Base-by-base conservation (phyloP, 1,140 invertebrate genomes). In the Megalonaias nervosa region DNA sequence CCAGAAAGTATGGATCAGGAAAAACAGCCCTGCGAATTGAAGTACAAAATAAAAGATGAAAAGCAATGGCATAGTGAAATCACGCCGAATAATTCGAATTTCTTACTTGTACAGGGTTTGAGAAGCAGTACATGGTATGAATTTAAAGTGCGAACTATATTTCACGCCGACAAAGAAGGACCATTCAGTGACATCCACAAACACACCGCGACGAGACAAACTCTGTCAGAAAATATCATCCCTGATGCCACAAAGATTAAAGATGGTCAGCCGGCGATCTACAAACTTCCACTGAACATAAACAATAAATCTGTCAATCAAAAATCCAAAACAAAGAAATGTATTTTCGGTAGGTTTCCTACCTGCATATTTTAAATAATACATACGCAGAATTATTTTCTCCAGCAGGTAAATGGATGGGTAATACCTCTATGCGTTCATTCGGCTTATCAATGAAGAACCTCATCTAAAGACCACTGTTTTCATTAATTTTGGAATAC, bases 341-440 rank as follows among this genome's bases (percentile, higher is more conserved):
- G 67, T 62, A 60, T 68, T 57, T 19, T 80, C n/a, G 79, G 79
- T 76, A 71, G 67, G 71, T 19, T 19, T 4, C 62, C 26, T n/a
- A 61, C 26, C 17, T 72, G 17, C 17, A 15, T 61, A 23, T 5
- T n/a, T 26, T 60, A 6, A 17, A 31, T 68, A n/a, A 6, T 26
- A 62, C 38, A 19, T 60, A 60, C 11, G 16, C 12, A n/a, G 14
- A 61, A 26, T 1, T 23, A 21, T 61, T 21, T 60, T 23, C 31
- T 48, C 17, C 4, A 16, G 17, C 26, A 16, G 31, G 17, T 12
- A 21, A 26, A 17, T 15, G 26, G 15, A 60, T 26, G 19, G n/a
- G 16, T 60, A 16, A 16, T 26, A 26, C 17, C 26, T n/a, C 17
- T 31, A 57, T 19, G 11, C 21, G 58, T 48, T 16, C n/a, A 21